These are phyloP conservation scores for Rousettus leschenaultii DNA, from an alignment of 2,113 vertebrate genomes.

Conservation along the genomic window DNA sequence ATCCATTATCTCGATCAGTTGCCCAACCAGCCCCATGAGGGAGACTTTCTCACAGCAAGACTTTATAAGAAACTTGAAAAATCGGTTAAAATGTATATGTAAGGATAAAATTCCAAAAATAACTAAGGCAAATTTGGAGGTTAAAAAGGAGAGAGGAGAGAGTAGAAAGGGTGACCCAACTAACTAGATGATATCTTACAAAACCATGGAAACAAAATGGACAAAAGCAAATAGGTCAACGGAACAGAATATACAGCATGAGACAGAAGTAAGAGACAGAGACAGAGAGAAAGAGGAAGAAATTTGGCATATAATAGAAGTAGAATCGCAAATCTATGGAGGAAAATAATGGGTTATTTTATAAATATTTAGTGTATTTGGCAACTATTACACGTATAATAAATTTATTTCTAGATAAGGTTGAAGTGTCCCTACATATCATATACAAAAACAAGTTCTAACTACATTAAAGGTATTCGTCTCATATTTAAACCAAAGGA, in stretches of 20 bases:
- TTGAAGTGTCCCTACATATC: background rate
- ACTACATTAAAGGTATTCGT: background rate
- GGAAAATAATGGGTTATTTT: background rate
- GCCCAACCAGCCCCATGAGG: background rate
- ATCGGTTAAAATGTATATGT: background rate
- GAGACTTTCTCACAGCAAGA: background rate
- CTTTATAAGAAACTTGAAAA: constrained; percentile 2
- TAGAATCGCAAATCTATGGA: background rate
- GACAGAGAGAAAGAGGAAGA: background rate
- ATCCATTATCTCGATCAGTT: background rate
- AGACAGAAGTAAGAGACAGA: background rate
- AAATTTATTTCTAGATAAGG: background rate
- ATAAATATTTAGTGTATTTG: background rate
- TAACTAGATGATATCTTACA: background rate
- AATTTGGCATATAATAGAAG: background rate
- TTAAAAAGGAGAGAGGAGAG: background rate
- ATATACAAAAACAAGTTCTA: background rate
- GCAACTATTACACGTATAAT: background rate
- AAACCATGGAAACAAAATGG: background rate
- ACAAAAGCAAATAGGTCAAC: background rate
- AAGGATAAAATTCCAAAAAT: constrained; percentile 10
- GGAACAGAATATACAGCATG: background rate
- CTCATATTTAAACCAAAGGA: background rate
- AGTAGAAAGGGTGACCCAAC: background rate
- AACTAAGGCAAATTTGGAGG: background rate